phyloP scores from a whole-genome alignment of 2,797 vertebrate species.

The Fringilla coelebs region DNA sequence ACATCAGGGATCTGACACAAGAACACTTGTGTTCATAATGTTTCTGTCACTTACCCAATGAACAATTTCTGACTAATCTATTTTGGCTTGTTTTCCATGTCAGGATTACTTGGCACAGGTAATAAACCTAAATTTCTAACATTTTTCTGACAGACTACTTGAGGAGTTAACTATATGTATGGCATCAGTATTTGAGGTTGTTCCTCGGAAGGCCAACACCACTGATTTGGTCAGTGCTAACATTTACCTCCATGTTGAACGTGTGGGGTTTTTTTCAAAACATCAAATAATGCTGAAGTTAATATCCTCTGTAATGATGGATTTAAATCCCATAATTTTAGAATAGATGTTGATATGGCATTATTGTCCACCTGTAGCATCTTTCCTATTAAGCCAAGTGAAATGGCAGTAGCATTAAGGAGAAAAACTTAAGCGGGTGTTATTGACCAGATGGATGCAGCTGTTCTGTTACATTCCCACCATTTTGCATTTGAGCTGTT shows the following conservation, averaged over 20 bases:
- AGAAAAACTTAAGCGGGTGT: background rate
- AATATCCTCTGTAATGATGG: background rate
- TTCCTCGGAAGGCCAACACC: background rate
- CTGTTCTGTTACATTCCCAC: background rate
- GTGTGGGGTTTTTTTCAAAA: background rate
- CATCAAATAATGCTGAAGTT: background rate
- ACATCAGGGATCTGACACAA: constrained; percentile 5
- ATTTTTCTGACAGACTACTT: background rate
- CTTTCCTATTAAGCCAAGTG: background rate
- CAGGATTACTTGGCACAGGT: background rate
- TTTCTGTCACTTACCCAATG: constrained; percentile 8
- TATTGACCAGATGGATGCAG: background rate
- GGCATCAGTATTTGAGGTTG: background rate
- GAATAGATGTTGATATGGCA: background rate
- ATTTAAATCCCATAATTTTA: background rate
- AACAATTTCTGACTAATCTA: background rate
- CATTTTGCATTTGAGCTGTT: background rate
- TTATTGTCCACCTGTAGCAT: background rate
- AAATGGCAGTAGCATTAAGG: background rate
- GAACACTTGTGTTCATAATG: constrained; percentile 7
- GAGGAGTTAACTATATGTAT: background rate
- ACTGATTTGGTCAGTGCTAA: background rate
- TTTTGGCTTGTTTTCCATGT: background rate
- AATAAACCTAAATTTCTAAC: background rate
- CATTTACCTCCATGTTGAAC: background rate